Evolutionary conservation across 2,888 invertebrate species (phyloP).

Genomic region (Enoplolaimus lenunculus): DNA sequence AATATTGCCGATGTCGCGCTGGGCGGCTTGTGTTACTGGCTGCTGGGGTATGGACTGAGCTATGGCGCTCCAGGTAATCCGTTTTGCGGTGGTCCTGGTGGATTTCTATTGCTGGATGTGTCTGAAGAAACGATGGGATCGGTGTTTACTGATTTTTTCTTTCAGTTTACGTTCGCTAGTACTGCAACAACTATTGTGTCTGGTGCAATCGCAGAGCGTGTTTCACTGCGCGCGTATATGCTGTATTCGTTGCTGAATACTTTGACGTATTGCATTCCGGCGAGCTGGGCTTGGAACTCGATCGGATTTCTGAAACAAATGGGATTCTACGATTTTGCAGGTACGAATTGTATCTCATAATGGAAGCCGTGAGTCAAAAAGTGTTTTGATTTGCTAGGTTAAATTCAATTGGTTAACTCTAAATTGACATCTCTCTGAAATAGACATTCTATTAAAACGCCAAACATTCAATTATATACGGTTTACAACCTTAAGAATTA

Average conservation of each 20-base stretch:
- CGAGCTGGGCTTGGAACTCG: constrained; percentile 31
- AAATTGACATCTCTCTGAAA: too few species aligned
- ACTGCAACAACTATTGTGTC: constrained; percentile 39
- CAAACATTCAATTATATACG: too few species aligned
- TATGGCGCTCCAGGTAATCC: constrained; percentile 52
- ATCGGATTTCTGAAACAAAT: constrained; percentile 29
- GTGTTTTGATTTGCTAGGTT: too few species aligned
- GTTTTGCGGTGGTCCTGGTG: constrained; percentile 57
- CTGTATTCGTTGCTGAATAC: constrained; percentile 32
- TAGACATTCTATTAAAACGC: too few species aligned
- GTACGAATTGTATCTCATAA: too few species aligned
- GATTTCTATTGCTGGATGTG: constrained; percentile 53
- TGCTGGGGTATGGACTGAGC: constrained; percentile 79
- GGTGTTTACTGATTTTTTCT: constrained; percentile 18
- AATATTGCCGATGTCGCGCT: constrained; percentile 80
- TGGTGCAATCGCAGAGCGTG: constrained; percentile 36
- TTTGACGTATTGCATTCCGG: constrained; percentile 28
- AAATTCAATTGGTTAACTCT: too few species aligned
- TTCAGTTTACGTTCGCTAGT: constrained; percentile 31
- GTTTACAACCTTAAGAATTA: too few species aligned
- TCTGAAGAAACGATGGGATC: not conserved
- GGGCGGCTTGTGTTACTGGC: constrained; percentile 82
- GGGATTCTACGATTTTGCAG: constrained; percentile 17
- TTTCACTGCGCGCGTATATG: constrained; percentile 35
- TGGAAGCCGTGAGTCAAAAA: too few species aligned